Base-by-base conservation (phyloP, 2,113 vertebrate genomes). In the Hemibagrus wyckioides region DNA sequence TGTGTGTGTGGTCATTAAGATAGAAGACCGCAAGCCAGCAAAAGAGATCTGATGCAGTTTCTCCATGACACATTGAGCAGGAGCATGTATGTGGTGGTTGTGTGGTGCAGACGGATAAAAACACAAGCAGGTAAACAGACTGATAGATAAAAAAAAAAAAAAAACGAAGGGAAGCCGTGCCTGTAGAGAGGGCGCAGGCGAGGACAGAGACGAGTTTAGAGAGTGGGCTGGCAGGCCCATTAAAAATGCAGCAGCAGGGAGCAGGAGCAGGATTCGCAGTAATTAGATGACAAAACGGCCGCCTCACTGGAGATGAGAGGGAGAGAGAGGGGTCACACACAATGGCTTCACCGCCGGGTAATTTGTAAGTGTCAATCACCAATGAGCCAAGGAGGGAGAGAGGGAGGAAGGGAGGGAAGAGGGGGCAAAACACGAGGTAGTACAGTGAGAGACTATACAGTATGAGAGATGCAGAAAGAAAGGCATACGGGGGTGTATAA, bases 261-360 rank as follows among this genome's bases (percentile, higher is more conserved):
- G 97, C 96, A 96, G 97, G 96, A 97, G 96, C 96, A 97, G 97
- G 97, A 99, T 98, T 97, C 97, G 96, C 97, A 97, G 98, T 99
- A 99, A 99, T 99, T 99, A 99, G 97, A 99, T 98, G 97, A 99
- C 98, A 99, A 99, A 99, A 98, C 97, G 97, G 97, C 95, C 65
- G 95, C 96, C 96, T 96, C 97, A 96, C 97, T 96, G 96, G 96
- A 97, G 97, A 98, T 97, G 97, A 97, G 97, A 97, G 97, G 97
- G 97, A 97, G 95, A 95, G 80, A 76, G 86, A 76, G 96, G 97
- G 98, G 97, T 99, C 98, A 97, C 96, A 97, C 97, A 97, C 97
- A 97, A 96, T 96, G 97, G 97, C 96, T 97, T 96, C 95, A 96
- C 96, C 96, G 97, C 96, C 94, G 97, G 97, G 97, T 98, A 99